Evolutionary conservation across 1,140 invertebrate genomes (phyloP).

Genomic region (Lutraria rhynchaena): DNA sequence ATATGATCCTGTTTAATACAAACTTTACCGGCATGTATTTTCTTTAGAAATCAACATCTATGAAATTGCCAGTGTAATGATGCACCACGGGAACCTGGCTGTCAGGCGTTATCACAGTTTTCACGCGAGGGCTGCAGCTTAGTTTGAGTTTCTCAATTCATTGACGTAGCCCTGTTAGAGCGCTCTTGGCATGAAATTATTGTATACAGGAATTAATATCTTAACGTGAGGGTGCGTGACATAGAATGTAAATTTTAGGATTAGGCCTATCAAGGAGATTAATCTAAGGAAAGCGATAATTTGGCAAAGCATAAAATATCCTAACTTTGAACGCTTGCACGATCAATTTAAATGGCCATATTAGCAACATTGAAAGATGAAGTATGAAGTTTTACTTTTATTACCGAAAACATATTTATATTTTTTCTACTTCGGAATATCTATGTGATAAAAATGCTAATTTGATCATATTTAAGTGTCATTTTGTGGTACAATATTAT

Average conservation of each 20-base stretch:
- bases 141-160: too few relatives aligned
- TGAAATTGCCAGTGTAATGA: slow-evolving; percentile 43
- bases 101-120: slow-evolving; percentile 12
- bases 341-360: too few relatives aligned
- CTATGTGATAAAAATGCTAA: too few relatives aligned
- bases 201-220: slow-evolving; percentile 28
- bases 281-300: slow-evolving; percentile 2
- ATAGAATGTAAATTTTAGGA: slow-evolving; percentile 21
- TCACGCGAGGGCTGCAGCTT: slow-evolving; percentile 20
- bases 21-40: slow-evolving; percentile 9
- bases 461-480: too few relatives aligned
- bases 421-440: too few relatives aligned
- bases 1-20: slow-evolving; percentile 9
- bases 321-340: too few relatives aligned
- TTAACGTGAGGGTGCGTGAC: not conserved
- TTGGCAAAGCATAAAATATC: slow-evolving; percentile 20
- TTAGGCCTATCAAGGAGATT: not conserved
- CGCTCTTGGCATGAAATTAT: slow-evolving; percentile 1
- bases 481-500: too few relatives aligned
- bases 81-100: slow-evolving; percentile 26
- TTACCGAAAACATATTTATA: too few relatives aligned
- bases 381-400: too few relatives aligned
- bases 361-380: too few relatives aligned
- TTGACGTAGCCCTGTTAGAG: slow-evolving; percentile 9
- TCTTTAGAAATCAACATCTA: slow-evolving; percentile 33